Conservation (phyloP, 2,888 invertebrate genomes). For the Rhabditoides inermis region DNA sequence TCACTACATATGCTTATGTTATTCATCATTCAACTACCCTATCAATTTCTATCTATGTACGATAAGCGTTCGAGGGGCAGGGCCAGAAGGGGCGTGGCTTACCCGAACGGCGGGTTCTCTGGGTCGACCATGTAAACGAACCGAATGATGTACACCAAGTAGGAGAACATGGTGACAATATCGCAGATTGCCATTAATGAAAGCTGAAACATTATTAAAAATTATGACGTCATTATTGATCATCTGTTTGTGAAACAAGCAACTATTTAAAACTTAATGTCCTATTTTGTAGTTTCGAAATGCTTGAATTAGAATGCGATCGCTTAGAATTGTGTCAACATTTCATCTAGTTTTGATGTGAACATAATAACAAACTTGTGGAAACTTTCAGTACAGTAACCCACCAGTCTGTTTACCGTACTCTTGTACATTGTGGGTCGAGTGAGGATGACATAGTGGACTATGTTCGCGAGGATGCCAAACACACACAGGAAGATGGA, state of each 20-base stretch:
- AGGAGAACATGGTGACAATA: conserved; percentile 46
- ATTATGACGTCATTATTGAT: too few species aligned
- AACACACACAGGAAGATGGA: conserved; percentile 31
- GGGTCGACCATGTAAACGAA: conserved; percentile 30
- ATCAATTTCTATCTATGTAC: too few species aligned
- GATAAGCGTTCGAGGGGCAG: background rate
- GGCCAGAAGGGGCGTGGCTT: conserved; percentile 21
- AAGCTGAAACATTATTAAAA: too few species aligned
- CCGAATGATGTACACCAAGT: conserved; percentile 43
- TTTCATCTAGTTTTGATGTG: too few species aligned
- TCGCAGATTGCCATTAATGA: conserved; percentile 45
- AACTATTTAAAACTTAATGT: background rate
- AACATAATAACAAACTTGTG: too few species aligned
- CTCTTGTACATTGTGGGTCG: conserved; percentile 6
- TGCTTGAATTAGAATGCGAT: too few species aligned
- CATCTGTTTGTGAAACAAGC: too few species aligned
- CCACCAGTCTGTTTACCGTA: background rate
- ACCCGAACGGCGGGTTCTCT: conserved; percentile 23
- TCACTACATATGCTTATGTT: too few species aligned
- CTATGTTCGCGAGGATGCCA: conserved; percentile 30
- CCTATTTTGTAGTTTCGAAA: background rate
- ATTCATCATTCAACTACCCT: too few species aligned
- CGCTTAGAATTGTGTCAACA: too few species aligned
- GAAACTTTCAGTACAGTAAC: too few species aligned
- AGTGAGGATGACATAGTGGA: conserved; percentile 36